Percentiles rank a stretch among this genome's conserved stretches.
Conservation (phyloP, 2,888 invertebrate genomes). For the Noctua comes region DNA sequence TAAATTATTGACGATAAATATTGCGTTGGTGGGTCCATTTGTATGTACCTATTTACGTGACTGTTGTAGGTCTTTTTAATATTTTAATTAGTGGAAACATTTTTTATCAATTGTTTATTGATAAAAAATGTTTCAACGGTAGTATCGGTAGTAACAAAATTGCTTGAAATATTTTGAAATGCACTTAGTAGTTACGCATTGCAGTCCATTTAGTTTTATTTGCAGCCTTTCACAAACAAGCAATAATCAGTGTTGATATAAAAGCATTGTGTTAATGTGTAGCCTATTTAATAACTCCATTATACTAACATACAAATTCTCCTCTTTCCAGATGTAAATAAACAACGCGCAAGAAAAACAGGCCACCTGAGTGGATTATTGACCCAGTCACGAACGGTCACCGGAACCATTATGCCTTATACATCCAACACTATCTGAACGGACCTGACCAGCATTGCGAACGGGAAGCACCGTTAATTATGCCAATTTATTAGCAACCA, state of each 20-base stretch:
- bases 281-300: neutral
- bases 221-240: constrained; percentile 7
- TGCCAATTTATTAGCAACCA: constrained; percentile 84
- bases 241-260: neutral
- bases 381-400: constrained; percentile 84
- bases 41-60: neutral
- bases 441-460: constrained; percentile 85
- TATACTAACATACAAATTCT: constrained; percentile 65
- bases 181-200: neutral
- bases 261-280: neutral
- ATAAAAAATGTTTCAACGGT: too few relatives aligned
- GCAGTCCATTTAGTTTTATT: neutral
- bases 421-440: constrained; percentile 83
- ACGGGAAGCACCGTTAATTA: constrained; percentile 86
- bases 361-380: constrained; percentile 79
- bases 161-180: neutral
- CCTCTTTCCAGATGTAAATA: constrained; percentile 84
- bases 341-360: constrained; percentile 76
- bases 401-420: constrained; percentile 90
- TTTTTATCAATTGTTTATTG: neutral
- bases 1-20: constrained; percentile 20
- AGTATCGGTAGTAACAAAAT: neutral
- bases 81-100: neutral
- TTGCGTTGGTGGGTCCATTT: neutral
- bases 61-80: constrained; percentile 26